phyloP scores from a whole-genome alignment of 2,888 invertebrate genomes.

The Leptinotarsa juncta region DNA sequence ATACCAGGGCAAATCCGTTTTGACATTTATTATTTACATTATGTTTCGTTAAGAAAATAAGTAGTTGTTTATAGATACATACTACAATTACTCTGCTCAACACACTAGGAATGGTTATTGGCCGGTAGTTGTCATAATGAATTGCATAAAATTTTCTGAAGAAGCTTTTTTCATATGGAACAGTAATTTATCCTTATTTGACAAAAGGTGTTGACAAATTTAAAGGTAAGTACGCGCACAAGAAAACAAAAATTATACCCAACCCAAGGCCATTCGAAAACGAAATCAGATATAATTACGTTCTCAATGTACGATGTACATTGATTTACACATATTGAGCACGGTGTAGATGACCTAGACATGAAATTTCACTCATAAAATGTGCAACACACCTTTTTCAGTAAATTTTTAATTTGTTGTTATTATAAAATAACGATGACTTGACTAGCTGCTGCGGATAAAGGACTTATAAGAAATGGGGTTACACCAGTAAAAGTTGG shows the following conservation, averaged over 20 bases:
- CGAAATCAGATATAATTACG: slow-evolving; percentile 18
- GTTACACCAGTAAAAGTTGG: neutral
- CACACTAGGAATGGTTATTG: too few species aligned
- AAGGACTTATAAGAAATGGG: neutral
- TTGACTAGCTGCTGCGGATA: neutral
- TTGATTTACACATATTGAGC: slow-evolving; percentile 13
- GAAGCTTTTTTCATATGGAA: too few species aligned
- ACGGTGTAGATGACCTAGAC: slow-evolving; percentile 17
- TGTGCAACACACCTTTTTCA: slow-evolving; percentile 10
- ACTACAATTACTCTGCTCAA: too few species aligned
- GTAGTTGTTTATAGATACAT: too few species aligned
- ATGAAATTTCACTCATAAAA: slow-evolving; percentile 13
- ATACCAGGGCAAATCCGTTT: too few species aligned
- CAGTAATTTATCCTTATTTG: too few species aligned
- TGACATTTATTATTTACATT: too few species aligned
- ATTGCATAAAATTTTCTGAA: too few species aligned
- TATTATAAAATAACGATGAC: neutral
- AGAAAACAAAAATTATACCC: neutral
- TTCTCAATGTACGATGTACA: neutral
- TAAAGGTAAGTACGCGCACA: neutral
- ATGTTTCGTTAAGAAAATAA: too few species aligned
- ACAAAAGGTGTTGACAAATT: neutral
- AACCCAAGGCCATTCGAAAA: slow-evolving; percentile 17
- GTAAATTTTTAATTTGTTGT: neutral
- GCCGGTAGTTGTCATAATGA: too few species aligned